Evolutionary conservation across 2,888 invertebrate genomes (phyloP), one percentile per base, ranked within the genome.

Genomic region (Drosophila barbarae): DNA sequence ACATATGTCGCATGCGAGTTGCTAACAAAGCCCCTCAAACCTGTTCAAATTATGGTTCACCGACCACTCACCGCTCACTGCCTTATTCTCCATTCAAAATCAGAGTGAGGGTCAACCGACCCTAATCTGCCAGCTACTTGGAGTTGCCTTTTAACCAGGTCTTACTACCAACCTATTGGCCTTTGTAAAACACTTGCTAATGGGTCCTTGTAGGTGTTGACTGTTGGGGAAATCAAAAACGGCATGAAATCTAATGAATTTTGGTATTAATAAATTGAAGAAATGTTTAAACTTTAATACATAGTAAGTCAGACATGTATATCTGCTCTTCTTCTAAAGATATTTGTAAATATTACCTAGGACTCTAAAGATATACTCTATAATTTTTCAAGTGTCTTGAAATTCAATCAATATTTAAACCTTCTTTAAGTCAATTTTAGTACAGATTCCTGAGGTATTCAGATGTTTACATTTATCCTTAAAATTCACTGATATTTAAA

Each of bases 11-110:
- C 51, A 50, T 50, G 56, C 39, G 9, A 56, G 23, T 9, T 26
- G 26, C 38, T 30, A 39, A 32, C 54, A 26, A 54, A 35, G 51
- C 36, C 23, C n/a, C 32, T 12, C 26, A 53, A 53, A 53, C 53
- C 53, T 54, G 46, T 54, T 54, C 34, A 34, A 44, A 13, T 46
- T 39, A 39, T 34, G 23, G 46, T 46, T 54, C 53, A 54, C 46
- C 46, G 46, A 46, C 53, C 53, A 54, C 46, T 54, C 34, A 34
- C 18, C 34, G 13, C 7, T 44, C 13, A 9, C 26, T 6, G 34
- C 26, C 15, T 46, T 34, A 26, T 46, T 46, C 47, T 15, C 23
- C 46, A 34, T 46, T 54, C 34, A 46, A 26, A 18, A 13, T 23
- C 26, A 12, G 34, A n/a, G 12, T 26, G 47, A 13, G 34, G 46